Base-by-base conservation (phyloP, 2,113 vertebrate species). In the Tyrannus savana region DNA sequence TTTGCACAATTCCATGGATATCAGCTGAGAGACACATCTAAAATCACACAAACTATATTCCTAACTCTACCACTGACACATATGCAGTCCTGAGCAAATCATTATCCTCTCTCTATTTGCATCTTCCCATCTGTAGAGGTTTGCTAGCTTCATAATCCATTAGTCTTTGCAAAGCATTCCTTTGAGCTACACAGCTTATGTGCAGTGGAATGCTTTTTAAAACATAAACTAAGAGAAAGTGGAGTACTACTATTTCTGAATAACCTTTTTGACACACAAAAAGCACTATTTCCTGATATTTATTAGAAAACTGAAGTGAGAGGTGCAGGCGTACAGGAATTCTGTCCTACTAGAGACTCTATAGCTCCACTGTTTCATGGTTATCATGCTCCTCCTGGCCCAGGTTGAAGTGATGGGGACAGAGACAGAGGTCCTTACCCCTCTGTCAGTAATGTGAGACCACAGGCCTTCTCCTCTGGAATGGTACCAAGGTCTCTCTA, bases 141-240 rank as follows among this genome's bases (percentile, higher is more conserved):
- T 86, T 94, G 31, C 41, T 46, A 47, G 59, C 85, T 94, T 92
- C 84, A 83, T 87, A 94, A 93, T 88, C 82, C 74, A 90, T 89
- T 87, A 94, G 71, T 68, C 81, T 91, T 87, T 62, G 53, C 72
- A 83, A 73, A 83, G 71, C 72, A 73, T 25, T 88, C 63, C 79
- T 86, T 83, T 93, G 59, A 86, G 77, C 42, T 69, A 35, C 63
- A 35, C 4, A 66, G 87, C 50, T 91, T 86, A 88, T 15, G 9
- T 80, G 46, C 41, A 66, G 42, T 80, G 80, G 63, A 42, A 24
- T 92, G n/a, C 60, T 74, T 60, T 7, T 15, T 1, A 28, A 28
- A 53, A 84, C 46, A 67, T n/a, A 47, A 78, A 84, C 24, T 64
- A 59, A 59, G 56, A 63, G 12, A 72, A 69, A 84, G 13, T 60